phyloP scores from a whole-genome alignment of 2,797 vertebrate species.

The Margarornis squamiger region DNA sequence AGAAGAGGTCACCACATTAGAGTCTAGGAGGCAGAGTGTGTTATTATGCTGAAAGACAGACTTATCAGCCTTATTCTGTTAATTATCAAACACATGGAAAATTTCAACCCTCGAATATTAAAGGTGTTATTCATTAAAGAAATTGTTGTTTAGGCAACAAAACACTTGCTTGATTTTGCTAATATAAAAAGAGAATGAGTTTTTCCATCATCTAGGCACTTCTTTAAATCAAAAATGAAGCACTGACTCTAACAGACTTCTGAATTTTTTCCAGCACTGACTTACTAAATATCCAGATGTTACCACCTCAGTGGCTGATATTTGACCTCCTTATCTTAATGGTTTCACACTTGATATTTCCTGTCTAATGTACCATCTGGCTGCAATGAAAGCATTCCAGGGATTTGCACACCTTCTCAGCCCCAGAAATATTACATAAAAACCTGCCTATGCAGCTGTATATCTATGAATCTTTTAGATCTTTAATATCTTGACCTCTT shows the following conservation, averaged over 20 bases:
- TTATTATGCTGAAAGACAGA: neutral
- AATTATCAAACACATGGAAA: neutral
- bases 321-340: neutral
- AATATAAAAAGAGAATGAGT: neutral
- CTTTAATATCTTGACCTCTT: neutral
- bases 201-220: neutral
- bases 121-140: neutral
- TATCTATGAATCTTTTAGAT: neutral
- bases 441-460: neutral
- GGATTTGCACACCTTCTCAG: neutral
- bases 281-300: conserved; percentile 8
- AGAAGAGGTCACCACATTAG: neutral
- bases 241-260: neutral
- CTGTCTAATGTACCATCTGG: neutral
- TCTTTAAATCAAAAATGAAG: neutral
- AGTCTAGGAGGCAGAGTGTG: neutral
- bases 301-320: neutral
- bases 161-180: neutral
- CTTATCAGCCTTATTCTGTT: neutral
- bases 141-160: neutral
- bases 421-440: neutral
- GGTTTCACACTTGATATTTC: conserved; percentile 10
- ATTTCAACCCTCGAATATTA: neutral
- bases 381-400: conserved; percentile 33
- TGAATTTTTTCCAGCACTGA: neutral